A percentile compares a stretch with the other conserved stretches of the same genome.
Conservation (phyloP, 2,888 invertebrate species). For the Creontiades dilutus region DNA sequence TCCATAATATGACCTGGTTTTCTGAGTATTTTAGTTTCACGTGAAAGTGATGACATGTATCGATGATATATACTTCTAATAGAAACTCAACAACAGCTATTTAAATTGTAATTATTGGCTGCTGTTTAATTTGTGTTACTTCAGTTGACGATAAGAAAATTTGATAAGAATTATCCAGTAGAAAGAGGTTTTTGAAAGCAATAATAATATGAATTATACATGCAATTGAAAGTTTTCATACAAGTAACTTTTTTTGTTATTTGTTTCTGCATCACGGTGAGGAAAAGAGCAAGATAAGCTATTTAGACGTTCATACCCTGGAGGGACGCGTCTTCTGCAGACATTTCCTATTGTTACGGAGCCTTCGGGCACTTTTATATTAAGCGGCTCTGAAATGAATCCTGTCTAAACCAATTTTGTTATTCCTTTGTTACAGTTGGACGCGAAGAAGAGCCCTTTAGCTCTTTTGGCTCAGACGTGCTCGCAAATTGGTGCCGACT, state of each 20-base stretch:
- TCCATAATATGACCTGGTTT: no score
- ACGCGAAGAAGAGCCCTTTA: constrained; percentile 97
- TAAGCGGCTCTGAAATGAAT: constrained; percentile 62
- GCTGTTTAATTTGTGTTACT: no score
- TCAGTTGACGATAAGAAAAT: no score
- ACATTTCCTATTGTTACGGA: constrained; percentile 54
- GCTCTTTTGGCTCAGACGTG: constrained; percentile 97
- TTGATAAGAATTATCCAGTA: no score
- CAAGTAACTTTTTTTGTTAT: not conserved
- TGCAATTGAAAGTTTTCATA: constrained; percentile 8
- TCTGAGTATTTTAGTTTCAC: no score
- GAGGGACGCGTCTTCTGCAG: constrained; percentile 48
- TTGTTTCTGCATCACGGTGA: not conserved
- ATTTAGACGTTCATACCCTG: constrained; percentile 61
- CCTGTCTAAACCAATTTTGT: constrained; percentile 66
- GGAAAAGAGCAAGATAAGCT: not conserved
- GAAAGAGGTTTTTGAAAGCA: no score
- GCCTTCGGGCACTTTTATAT: constrained; percentile 56
- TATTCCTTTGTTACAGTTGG: constrained; percentile 85
- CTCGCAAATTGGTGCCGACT: constrained; percentile 96
- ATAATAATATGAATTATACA: not conserved
- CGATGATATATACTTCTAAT: no score
- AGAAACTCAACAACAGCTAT: no score
- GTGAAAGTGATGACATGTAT: no score
- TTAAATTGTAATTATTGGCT: no score